Evolutionary conservation across 2,113 vertebrate species (phyloP), one percentile per base, ranked within the genome.

Genomic region (Amphiprion ocellaris): DNA sequence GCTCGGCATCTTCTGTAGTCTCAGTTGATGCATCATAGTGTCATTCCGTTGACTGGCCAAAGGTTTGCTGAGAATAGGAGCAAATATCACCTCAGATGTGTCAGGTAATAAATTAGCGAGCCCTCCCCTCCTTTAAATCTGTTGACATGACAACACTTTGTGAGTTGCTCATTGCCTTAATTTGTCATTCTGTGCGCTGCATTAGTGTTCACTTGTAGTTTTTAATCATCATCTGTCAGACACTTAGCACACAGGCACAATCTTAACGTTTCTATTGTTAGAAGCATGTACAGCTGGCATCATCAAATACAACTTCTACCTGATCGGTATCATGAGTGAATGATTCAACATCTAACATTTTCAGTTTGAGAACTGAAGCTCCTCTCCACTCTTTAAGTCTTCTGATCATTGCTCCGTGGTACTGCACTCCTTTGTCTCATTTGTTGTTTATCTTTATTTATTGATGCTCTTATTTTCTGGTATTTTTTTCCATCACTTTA

Each of bases 11-110:
- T 81, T 76, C 69, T 64, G 64, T 72, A 37, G 72, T 54, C 54
- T 69, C 6, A 4, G 33, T 63, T 77, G 69, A 84, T 69, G 49
- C 53, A 72, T 88, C 79, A 63, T 69, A 9, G 28, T 86, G 76
- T 82, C 77, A 80, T 58, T 46, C 60, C 52, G 65, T 74, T 75
- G 79, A 87, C 75, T 75, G 77, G 68, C 74, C 82, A 80, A 77
- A 75, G 54, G 63, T 80, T 88, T 59, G 46, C 75, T 69, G 70
- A 80, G 64, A 78, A 81, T 68, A 59, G 69, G 78, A 17, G 52
- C 33, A 81, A 82, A 83, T 54, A 82, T 69, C 76, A 79, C 79
- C 52, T 70, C 82, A 66, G 81, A 86, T 81, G 71, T 86, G 88
- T 85, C 71, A 33, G 73, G 70, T 83, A 74, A 86, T 83, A 84